Conservation (phyloP, 1,140 invertebrate species). For the Meteorus sp. region DNA sequence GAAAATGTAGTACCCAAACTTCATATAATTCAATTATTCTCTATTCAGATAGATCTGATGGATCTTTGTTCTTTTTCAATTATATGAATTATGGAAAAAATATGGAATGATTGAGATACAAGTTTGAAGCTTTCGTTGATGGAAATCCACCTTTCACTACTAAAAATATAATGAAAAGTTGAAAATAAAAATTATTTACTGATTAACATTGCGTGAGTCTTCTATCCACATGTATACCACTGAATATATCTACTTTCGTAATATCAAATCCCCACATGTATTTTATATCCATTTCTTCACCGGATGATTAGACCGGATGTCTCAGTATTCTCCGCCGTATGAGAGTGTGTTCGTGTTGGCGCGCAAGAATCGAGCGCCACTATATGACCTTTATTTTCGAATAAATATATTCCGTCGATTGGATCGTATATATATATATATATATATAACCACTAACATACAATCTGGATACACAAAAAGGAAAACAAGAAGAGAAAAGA, state of each 20-base stretch:
- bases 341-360: not conserved
- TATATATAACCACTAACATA: not conserved
- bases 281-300: constrained; percentile 7
- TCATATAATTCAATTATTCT: too few species aligned
- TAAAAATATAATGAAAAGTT: too few species aligned
- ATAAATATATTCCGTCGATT: too few species aligned
- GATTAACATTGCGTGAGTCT: too few species aligned
- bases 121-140: too few species aligned
- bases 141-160: too few species aligned
- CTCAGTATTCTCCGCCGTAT: not conserved
- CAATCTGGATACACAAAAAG: not conserved
- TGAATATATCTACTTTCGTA: constrained; percentile 10
- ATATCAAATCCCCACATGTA: not conserved
- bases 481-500: constrained; percentile 1
- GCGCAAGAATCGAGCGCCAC: not conserved
- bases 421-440: not conserved
- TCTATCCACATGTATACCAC: too few species aligned
- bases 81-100: too few species aligned
- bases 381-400: constrained; percentile 1
- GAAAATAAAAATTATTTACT: constrained; percentile 3
- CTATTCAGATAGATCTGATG: too few species aligned
- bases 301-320: constrained; percentile 16
- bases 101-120: too few species aligned
- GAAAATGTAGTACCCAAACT: too few species aligned
- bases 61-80: too few species aligned